Conservation (phyloP, 2,888 invertebrate species). For the Tachina grossa region DNA sequence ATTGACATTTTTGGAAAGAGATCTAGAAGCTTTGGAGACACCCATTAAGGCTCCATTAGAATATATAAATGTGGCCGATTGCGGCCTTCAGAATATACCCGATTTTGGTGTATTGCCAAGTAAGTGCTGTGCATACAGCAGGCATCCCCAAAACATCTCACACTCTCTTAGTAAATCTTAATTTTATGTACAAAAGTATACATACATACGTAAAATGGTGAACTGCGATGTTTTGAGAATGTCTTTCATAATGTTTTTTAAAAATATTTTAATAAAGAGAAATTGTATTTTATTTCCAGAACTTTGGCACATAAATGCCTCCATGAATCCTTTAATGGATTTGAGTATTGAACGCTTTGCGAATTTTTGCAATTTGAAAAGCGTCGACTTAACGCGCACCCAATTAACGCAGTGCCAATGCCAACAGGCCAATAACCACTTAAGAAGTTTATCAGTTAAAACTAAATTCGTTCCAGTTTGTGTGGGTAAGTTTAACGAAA, state of each 20-base stretch:
- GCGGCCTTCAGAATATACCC: slow-evolving; percentile 85
- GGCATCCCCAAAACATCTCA: too few relatives aligned
- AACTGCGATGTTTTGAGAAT: too few relatives aligned
- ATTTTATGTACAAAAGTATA: too few relatives aligned
- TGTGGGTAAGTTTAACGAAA: slow-evolving; percentile 76
- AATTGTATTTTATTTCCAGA: slow-evolving; percentile 76
- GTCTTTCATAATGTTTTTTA: background rate
- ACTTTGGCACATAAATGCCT: slow-evolving; percentile 86
- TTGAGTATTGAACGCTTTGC: slow-evolving; percentile 84
- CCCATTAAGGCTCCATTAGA: slow-evolving; percentile 85
- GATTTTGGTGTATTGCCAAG: slow-evolving; percentile 85
- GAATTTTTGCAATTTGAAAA: slow-evolving; percentile 85
- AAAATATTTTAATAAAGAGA: background rate
- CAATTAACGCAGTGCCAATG: slow-evolving; percentile 78
- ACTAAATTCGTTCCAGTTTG: slow-evolving; percentile 79
- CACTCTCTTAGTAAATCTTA: too few relatives aligned
- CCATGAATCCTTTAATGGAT: slow-evolving; percentile 84
- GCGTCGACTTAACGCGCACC: slow-evolving; percentile 84
- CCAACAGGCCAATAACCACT: slow-evolving; percentile 79
- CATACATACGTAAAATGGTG: too few relatives aligned
- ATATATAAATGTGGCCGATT: slow-evolving; percentile 85
- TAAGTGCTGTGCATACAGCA: slow-evolving; percentile 73
- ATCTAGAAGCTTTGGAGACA: slow-evolving; percentile 79
- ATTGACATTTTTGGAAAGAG: slow-evolving; percentile 76
- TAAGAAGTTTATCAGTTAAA: slow-evolving; percentile 77